A percentile compares a stretch with the other conserved stretches of the same genome.
These are phyloP conservation scores for Teleiodes luculella DNA, from an alignment of 2,888 invertebrate species.

Conservation along the genomic window DNA sequence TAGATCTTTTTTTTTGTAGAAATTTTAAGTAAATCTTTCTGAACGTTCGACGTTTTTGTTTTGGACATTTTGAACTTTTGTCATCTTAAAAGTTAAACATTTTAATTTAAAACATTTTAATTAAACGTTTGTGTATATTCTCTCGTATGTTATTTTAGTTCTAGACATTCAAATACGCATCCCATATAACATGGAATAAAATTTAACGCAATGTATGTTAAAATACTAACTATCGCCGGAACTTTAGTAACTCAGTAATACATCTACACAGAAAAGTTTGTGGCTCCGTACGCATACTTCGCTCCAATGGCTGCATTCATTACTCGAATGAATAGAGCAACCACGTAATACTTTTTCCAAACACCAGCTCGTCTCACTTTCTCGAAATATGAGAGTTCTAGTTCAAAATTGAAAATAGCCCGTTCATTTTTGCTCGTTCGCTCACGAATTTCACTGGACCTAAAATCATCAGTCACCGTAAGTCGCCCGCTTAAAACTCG, in stretches of 20 bases:
- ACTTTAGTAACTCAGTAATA: background rate
- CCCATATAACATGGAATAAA: background rate
- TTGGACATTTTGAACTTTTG: too few relatives aligned
- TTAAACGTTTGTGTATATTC: too few relatives aligned
- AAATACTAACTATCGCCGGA: background rate
- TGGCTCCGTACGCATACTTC: conserved; percentile 33
- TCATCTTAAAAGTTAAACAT: too few relatives aligned
- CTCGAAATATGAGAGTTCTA: background rate
- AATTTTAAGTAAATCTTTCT: too few relatives aligned
- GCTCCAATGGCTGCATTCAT: conserved; percentile 14
- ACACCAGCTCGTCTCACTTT: background rate
- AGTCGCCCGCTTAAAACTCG: conserved; percentile 8
- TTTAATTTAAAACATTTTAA: too few relatives aligned
- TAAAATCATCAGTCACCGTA: conserved; percentile 5
- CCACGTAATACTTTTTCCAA: conserved; percentile 4
- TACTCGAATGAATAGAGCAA: conserved; percentile 17
- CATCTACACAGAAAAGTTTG: conserved; percentile 27
- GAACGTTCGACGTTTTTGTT: too few relatives aligned
- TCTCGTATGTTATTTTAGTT: too few relatives aligned
- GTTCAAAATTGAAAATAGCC: background rate
- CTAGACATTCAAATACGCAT: background rate
- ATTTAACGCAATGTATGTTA: background rate
- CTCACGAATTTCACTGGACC: conserved; percentile 5
- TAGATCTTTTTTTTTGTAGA: too few relatives aligned
- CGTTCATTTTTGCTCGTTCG: background rate